phyloP scores from a whole-genome alignment of 2,888 invertebrate species.

The Drosophila yooni region DNA sequence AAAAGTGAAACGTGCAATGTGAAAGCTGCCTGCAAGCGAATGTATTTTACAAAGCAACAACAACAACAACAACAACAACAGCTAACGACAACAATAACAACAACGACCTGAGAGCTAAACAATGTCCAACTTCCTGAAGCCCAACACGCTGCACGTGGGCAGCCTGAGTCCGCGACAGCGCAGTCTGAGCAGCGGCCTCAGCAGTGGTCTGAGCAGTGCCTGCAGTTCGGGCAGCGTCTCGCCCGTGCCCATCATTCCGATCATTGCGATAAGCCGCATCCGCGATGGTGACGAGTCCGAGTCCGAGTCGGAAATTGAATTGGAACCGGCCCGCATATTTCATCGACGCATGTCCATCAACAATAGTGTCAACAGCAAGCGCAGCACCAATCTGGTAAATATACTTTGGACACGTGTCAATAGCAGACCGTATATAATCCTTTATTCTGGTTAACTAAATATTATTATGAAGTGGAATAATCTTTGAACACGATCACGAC shows the following conservation, averaged over 20 bases:
- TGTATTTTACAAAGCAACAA: conserved; percentile 19
- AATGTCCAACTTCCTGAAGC: conserved; percentile 72
- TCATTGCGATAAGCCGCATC: conserved; percentile 81
- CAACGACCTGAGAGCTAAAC: conserved; percentile 33
- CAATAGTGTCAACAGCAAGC: conserved; percentile 85
- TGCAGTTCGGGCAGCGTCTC: conserved; percentile 82
- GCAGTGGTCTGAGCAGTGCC: conserved; percentile 73
- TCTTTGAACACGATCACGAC: background rate
- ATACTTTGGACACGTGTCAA: background rate
- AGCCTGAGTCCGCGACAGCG: conserved; percentile 47
- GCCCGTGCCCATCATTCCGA: conserved; percentile 79
- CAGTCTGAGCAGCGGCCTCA: conserved; percentile 61
- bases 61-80: background rate
- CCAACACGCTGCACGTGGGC: conserved; percentile 68
- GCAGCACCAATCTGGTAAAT: conserved; percentile 92
- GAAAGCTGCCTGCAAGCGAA: conserved; percentile 25
- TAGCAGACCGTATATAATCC: too few relatives aligned
- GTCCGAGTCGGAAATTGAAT: conserved; percentile 93
- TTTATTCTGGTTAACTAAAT: background rate
- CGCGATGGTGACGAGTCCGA: conserved; percentile 86
- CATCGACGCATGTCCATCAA: conserved; percentile 91
- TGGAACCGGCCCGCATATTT: conserved; percentile 91
- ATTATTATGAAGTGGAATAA: background rate
- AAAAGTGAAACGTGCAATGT: conserved; percentile 19
- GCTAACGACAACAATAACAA: background rate